Percentiles rank a stretch among this genome's conserved stretches.
These are phyloP conservation scores for Porites divaricata DNA, from an alignment of 92 coral and sea anemone species.

Conservation along the genomic window DNA sequence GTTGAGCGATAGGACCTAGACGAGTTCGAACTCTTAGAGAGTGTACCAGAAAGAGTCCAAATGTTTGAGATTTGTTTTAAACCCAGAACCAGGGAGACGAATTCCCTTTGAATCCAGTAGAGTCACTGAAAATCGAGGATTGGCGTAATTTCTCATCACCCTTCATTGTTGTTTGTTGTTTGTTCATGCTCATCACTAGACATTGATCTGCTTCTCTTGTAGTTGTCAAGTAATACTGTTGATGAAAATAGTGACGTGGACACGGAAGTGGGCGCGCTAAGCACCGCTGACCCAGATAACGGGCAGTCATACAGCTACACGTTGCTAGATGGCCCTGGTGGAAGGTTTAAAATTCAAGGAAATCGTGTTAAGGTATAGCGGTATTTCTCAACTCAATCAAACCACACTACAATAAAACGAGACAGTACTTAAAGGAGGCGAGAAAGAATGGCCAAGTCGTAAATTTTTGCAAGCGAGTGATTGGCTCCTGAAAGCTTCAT, in stretches of 20 bases:
- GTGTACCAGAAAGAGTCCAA: too few species aligned
- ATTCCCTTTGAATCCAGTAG: too few species aligned
- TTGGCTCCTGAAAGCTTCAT: too few species aligned
- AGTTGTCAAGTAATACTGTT: conserved; percentile 47
- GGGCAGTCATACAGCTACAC: conserved; percentile 72
- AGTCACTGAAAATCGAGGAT: too few species aligned
- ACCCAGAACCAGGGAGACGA: too few species aligned
- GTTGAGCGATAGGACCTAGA: too few species aligned
- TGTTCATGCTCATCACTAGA: not conserved
- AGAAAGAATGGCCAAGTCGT: not conserved
- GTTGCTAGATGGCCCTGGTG: conserved; percentile 73
- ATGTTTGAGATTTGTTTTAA: too few species aligned
- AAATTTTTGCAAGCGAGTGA: too few species aligned
- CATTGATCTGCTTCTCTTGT: not conserved
- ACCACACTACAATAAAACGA: not conserved
- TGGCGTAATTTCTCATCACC: too few species aligned
- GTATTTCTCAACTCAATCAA: not conserved
- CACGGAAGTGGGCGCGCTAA: conserved; percentile 76
- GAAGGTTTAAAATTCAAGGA: conserved; percentile 75
- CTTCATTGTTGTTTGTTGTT: too few species aligned
- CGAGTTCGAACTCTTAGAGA: too few species aligned
- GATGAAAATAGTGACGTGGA: conserved; percentile 73
- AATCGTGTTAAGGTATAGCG: conserved; percentile 47
- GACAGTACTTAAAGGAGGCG: not conserved
- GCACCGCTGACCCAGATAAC: conserved; percentile 83